Base-by-base conservation (phyloP, 2,113 vertebrate genomes). In the Hippocampus barbouri region DNA sequence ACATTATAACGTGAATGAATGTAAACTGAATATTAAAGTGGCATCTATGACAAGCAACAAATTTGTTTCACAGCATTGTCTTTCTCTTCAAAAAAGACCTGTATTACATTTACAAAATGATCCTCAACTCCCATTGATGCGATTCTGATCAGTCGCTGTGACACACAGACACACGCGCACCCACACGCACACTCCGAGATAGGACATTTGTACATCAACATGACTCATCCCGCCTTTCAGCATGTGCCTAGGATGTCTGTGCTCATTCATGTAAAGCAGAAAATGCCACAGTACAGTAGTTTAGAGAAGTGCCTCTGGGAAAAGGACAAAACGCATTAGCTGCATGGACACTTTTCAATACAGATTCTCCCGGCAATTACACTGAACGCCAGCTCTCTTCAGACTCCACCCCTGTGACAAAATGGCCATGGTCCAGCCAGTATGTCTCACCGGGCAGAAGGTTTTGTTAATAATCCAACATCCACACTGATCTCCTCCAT, bases 271-370 rank as follows among this genome's bases (percentile, higher is more conserved):
- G 82, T 84, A 80, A 78, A 45, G 61, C 67, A 73, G 71, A 45
- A 75, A 49, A 81, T 79, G 78, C 63, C 84, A 82, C 62, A 70
- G 78, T 76, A 66, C 78, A 79, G 77, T 73, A 65, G 79, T 81
- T 81, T 71, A 51, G 68, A 75, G 64, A 81, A 62, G 34, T 66
- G 79, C 81, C 82, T 82, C 66, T 61, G 70, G 85, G 79, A 62
- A 80, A 80, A 78, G 62, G 70, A 76, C 77, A 86, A 80, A 87
- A 81, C 25, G 51, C 54, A 87, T 89, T 85, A 87, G 70, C 73
- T 83, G 81, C 82, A 83, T 86, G 78, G 79, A 85, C 81, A 80
- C 80, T 85, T 83, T 83, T 60, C 60, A 81, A 69, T 75, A 69
- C 69, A 77, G 40, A 77, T 65, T 85, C 78, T 81, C 7, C 21